phyloP scores from a whole-genome alignment of 2,797 vertebrate species.

The Smutsia gigantea region DNA sequence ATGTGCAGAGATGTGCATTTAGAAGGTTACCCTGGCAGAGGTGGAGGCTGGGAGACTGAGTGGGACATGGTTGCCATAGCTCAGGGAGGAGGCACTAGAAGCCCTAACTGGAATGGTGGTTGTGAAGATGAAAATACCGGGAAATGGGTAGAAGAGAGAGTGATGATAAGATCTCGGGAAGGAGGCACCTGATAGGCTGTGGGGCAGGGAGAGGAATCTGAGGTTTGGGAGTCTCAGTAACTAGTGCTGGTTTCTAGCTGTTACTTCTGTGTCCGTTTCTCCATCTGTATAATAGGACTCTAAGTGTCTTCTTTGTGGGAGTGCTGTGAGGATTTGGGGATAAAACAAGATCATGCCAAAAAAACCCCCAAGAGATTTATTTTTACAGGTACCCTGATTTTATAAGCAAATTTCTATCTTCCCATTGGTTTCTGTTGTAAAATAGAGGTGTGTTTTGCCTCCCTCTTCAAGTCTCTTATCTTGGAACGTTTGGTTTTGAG shows the following conservation, averaged over 20 bases:
- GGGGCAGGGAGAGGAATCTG: neutral
- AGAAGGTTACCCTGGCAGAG: neutral
- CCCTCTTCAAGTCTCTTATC: neutral
- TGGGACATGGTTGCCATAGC: neutral
- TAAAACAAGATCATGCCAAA: conserved; percentile 2
- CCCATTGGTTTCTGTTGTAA: conserved; percentile 21
- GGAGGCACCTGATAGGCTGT: neutral
- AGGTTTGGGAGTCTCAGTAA: conserved; percentile 9
- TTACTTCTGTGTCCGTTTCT: conserved; percentile 45
- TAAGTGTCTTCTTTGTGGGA: conserved; percentile 39
- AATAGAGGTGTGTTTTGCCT: neutral
- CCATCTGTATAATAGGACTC: conserved; percentile 45
- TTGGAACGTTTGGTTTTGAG: conserved; percentile 45
- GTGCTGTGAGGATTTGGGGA: conserved; percentile 33
- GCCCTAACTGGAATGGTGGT: neutral
- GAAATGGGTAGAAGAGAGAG: neutral
- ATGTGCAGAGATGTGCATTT: neutral
- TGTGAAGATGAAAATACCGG: neutral
- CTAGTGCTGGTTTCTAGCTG: conserved; percentile 41
- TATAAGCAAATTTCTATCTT: conserved; percentile 53
- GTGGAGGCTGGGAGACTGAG: neutral
- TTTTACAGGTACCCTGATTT: conserved; percentile 44
- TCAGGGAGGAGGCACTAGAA: neutral
- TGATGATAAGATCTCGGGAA: neutral
- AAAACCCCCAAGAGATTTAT: neutral